These are phyloP conservation scores for Olivierus martensii DNA, from an alignment of 1,140 invertebrate genomes.

Conservation along the genomic window DNA sequence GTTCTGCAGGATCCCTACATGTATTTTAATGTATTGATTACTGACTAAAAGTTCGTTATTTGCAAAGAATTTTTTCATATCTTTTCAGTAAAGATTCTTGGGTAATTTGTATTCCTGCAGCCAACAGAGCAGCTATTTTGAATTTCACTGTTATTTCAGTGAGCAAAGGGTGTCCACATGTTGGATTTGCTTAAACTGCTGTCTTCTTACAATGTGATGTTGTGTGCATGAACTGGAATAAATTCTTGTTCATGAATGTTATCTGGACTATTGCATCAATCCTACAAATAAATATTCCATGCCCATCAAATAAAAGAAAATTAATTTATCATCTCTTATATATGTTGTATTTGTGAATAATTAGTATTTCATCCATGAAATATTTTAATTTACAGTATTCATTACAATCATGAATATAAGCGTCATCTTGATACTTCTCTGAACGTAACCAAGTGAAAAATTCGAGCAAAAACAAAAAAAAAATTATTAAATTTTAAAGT, in stretches of 20 bases:
- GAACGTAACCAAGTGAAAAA: too few species aligned
- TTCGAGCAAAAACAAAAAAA: too few species aligned
- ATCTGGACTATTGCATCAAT: background rate
- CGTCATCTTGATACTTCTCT: too few species aligned
- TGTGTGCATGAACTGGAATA: slow-evolving; percentile 16
- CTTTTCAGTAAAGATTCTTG: background rate
- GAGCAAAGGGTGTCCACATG: slow-evolving; percentile 12
- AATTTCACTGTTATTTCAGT: slow-evolving; percentile 7
- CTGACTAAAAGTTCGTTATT: slow-evolving; percentile 9
- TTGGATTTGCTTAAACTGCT: slow-evolving; percentile 12
- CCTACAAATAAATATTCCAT: too few species aligned
- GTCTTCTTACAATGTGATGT: slow-evolving; percentile 15
- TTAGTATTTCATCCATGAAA: too few species aligned
- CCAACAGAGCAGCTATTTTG: slow-evolving; percentile 12
- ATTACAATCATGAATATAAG: too few species aligned
- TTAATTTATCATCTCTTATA: too few species aligned
- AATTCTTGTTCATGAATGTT: slow-evolving; percentile 15
- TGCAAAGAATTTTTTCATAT: slow-evolving; percentile 3
- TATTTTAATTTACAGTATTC: too few species aligned
- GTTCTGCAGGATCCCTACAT: too few species aligned
- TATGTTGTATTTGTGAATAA: too few species aligned
- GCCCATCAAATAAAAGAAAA: too few species aligned
- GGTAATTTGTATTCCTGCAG: slow-evolving; percentile 4
- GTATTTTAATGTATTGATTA: slow-evolving; percentile 5
- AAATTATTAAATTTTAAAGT: too few species aligned